Conservation (phyloP, 1,140 invertebrate species). For the Bursaphelenchus mucronatus region DNA sequence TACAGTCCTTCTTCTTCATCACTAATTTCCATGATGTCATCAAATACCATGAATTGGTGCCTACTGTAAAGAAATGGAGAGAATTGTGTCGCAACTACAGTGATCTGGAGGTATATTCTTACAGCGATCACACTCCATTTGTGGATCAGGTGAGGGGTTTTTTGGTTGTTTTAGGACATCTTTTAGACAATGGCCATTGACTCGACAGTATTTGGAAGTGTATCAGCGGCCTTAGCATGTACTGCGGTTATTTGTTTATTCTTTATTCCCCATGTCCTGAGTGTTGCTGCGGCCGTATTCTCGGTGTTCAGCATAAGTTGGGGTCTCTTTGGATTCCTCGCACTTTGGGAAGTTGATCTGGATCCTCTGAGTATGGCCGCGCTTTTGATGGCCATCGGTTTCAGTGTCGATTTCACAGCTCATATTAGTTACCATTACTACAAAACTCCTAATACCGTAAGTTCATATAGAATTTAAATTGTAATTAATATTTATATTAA, state of each 20-base stretch:
- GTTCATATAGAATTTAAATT: constrained; percentile 4
- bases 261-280: constrained; percentile 63
- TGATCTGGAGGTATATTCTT: constrained; percentile 54
- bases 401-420: constrained; percentile 63
- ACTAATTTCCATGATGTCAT: constrained; percentile 58
- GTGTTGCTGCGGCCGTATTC: constrained; percentile 60
- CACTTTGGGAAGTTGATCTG: constrained; percentile 61
- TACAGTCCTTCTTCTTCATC: constrained; percentile 55
- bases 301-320: constrained; percentile 60
- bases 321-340: constrained; percentile 62
- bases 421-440: constrained; percentile 65
- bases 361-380: constrained; percentile 63
- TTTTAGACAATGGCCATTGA: constrained; percentile 59
- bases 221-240: constrained; percentile 61
- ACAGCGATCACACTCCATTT: constrained; percentile 59
- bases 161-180: not conserved
- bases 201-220: constrained; percentile 51
- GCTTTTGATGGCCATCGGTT: constrained; percentile 63
- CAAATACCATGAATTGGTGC: constrained; percentile 58
- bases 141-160: constrained; percentile 47
- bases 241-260: constrained; percentile 62
- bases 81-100: constrained; percentile 31
- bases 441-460: constrained; percentile 63
- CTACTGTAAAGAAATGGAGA: constrained; percentile 40
- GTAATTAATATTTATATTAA: not conserved